Evolutionary conservation across 2,888 invertebrate species (phyloP).

Genomic region (Eristalis arbustorum): DNA sequence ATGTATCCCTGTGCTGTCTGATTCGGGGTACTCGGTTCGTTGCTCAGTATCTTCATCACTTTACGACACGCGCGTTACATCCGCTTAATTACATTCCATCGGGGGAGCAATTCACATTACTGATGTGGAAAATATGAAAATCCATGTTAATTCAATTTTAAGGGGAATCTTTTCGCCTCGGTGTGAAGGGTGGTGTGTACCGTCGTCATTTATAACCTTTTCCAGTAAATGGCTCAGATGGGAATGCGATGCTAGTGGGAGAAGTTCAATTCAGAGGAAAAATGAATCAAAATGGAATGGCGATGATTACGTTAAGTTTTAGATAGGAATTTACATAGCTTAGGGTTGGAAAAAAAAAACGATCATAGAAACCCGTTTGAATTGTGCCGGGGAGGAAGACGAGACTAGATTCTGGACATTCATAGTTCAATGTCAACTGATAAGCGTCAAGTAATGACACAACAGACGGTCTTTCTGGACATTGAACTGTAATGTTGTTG

Average conservation of each 20-base stretch:
- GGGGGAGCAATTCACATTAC: background rate
- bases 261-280: background rate
- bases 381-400: background rate
- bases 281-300: background rate
- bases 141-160: constrained; percentile 16
- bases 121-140: constrained; percentile 1
- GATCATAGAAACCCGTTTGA: background rate
- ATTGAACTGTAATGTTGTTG: background rate
- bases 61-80: background rate
- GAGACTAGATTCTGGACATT: background rate
- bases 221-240: background rate
- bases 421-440: background rate
- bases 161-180: background rate
- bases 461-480: background rate
- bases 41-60: background rate
- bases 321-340: background rate
- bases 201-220: background rate
- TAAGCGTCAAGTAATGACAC: background rate
- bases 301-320: background rate
- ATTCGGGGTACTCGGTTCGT: background rate
- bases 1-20: background rate
- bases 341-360: background rate
- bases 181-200: background rate
- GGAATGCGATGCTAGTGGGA: background rate
- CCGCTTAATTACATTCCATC: background rate